These are phyloP conservation scores for Clivina fossor DNA, from an alignment of 2,888 invertebrate species.

Conservation along the genomic window DNA sequence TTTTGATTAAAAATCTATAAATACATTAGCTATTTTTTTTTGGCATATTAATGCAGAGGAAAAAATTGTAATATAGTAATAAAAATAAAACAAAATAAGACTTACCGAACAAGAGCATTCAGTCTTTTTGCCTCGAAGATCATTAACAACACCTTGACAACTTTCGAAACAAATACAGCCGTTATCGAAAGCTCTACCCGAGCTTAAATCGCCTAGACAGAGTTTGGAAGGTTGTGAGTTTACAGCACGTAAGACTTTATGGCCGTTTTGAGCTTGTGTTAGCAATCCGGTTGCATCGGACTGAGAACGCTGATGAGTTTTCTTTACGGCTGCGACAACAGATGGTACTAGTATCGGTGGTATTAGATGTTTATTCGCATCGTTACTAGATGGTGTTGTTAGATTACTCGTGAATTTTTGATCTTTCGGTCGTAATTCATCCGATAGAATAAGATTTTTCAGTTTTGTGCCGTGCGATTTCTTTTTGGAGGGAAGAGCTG, in stretches of 20 bases:
- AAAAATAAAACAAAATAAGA: constrained; percentile 34
- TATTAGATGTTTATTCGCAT: constrained; percentile 47
- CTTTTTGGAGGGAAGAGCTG: constrained; percentile 65
- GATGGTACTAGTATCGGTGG: constrained; percentile 51
- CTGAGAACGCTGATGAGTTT: constrained; percentile 82
- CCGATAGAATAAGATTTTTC: constrained; percentile 72
- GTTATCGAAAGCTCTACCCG: constrained; percentile 95
- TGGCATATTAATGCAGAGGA: too few relatives aligned
- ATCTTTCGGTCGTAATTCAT: constrained; percentile 56
- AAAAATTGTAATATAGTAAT: too few relatives aligned
- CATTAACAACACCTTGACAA: constrained; percentile 77
- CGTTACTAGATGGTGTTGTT: constrained; percentile 36
- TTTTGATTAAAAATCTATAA: too few relatives aligned
- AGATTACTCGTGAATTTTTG: constrained; percentile 33
- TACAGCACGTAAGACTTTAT: constrained; percentile 41
- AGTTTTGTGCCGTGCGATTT: constrained; percentile 76
- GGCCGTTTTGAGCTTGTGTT: constrained; percentile 44
- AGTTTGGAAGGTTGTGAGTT: constrained; percentile 58
- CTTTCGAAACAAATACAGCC: constrained; percentile 91
- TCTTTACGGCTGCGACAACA: constrained; percentile 59
- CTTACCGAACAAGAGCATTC: constrained; percentile 76
- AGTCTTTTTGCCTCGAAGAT: constrained; percentile 73
- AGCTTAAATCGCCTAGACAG: constrained; percentile 85
- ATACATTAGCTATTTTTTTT: too few relatives aligned
- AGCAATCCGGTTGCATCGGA: constrained; percentile 78